These are phyloP conservation scores for Thryonomys swinderianus DNA, from an alignment of 2,113 vertebrate genomes.

Conservation along the genomic window DNA sequence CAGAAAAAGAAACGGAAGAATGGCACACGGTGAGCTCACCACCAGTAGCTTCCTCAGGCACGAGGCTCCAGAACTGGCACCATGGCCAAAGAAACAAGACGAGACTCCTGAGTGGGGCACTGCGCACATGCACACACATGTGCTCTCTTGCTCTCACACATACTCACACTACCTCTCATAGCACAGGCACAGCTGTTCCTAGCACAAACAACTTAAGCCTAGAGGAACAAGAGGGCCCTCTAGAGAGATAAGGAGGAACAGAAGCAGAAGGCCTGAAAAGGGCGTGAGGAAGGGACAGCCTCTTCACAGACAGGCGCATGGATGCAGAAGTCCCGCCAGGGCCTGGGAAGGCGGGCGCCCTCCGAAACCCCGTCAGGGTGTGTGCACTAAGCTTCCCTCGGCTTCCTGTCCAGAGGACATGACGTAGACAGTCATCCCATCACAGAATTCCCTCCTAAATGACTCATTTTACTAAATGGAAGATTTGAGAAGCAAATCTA, in stretches of 20 bases:
- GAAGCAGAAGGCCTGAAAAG: constrained; percentile 65
- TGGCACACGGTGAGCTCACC: constrained; percentile 34
- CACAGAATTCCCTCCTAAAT: neutral
- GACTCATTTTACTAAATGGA: neutral
- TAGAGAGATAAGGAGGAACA: constrained; percentile 76
- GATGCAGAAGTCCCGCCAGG: neutral
- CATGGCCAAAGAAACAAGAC: constrained; percentile 75
- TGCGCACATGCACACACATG: constrained; percentile 29
- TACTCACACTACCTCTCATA: neutral
- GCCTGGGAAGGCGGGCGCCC: neutral
- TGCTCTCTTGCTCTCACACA: neutral
- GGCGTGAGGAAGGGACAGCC: constrained; percentile 53
- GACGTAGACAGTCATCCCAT: neutral
- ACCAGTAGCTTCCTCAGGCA: constrained; percentile 64
- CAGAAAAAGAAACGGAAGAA: constrained; percentile 53
- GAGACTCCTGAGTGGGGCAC: constrained; percentile 65
- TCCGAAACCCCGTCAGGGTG: neutral
- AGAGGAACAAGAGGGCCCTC: constrained; percentile 76
- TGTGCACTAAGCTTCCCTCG: too few species aligned
- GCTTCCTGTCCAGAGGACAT: neutral
- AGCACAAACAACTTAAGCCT: constrained; percentile 84
- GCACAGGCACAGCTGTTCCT: constrained; percentile 79
- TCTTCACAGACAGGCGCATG: constrained; percentile 52
- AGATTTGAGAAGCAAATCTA: neutral
- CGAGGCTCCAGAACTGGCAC: constrained; percentile 67